A percentile compares a stretch with the other conserved stretches of the same genome.
Evolutionary conservation across 2,797 vertebrate species (phyloP).

Genomic region (Danio aesculapii): DNA sequence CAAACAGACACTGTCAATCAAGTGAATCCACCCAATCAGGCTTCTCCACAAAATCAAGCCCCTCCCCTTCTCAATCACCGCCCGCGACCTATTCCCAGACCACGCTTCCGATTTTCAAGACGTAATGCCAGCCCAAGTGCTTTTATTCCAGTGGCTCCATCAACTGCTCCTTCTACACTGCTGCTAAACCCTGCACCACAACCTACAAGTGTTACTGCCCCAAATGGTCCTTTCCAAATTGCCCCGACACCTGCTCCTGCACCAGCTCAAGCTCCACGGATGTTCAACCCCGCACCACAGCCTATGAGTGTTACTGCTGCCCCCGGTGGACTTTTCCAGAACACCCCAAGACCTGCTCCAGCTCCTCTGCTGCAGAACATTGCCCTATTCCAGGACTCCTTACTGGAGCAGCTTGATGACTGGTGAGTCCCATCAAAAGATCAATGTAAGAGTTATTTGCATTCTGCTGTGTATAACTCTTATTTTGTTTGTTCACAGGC

Average conservation of each 20-base stretch:
- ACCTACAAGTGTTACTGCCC: not conserved
- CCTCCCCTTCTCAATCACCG: not conserved
- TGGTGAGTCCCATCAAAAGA: constrained; percentile 23
- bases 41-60: constrained; percentile 7
- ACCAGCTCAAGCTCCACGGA: not conserved
- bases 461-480: not conserved
- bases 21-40: not conserved
- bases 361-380: not conserved
- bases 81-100: not conserved
- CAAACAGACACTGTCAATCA: not conserved
- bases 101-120: not conserved
- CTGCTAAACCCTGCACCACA: not conserved
- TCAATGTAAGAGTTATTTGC: not conserved
- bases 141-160: too few relatives aligned
- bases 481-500: constrained; percentile 32
- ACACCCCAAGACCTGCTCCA: not conserved
- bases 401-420: not conserved
- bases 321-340: not conserved
- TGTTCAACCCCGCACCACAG: not conserved
- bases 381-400: not conserved
- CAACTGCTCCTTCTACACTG: not conserved
- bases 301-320: too few relatives aligned
- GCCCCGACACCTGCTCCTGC: too few relatives aligned
- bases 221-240: not conserved
- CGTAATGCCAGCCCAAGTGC: not conserved